These are phyloP conservation scores for Tipula helvola DNA, from an alignment of 2,888 invertebrate species.

Conservation along the genomic window DNA sequence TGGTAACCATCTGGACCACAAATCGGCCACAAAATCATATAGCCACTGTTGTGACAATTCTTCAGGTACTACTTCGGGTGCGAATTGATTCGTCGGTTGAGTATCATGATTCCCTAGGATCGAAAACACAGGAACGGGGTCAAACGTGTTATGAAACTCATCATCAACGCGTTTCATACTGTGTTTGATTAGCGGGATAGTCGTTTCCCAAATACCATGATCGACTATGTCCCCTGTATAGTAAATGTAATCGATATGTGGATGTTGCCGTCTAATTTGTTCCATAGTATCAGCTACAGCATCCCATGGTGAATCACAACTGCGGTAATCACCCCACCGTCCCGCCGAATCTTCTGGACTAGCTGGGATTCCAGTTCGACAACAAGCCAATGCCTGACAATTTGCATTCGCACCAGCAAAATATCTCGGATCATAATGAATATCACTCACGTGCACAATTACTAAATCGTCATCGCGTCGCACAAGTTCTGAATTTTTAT, in stretches of 20 bases:
- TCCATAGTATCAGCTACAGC: conserved; percentile 53
- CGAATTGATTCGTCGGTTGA: conserved; percentile 65
- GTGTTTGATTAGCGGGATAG: conserved; percentile 44
- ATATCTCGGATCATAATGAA: no score
- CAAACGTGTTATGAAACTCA: conserved; percentile 44
- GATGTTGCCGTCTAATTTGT: conserved; percentile 42
- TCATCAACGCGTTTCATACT: conserved; percentile 42
- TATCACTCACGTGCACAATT: no score
- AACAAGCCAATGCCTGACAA: conserved; percentile 68
- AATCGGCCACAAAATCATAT: conserved; percentile 55
- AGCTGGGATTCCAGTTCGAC: conserved; percentile 35
- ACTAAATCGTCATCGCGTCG: conserved; percentile 16
- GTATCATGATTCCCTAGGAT: conserved; percentile 76
- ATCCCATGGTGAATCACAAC: conserved; percentile 64
- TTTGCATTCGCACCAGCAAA: no score
- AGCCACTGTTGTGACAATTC: conserved; percentile 56
- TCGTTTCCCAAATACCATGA: no score
- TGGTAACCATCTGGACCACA: conserved; percentile 59
- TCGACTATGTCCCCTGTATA: conserved; percentile 81
- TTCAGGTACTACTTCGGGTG: conserved; percentile 40
- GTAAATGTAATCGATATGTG: conserved; percentile 53
- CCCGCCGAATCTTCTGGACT: conserved; percentile 42
- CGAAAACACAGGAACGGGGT: conserved; percentile 49
- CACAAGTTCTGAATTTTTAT: not conserved
- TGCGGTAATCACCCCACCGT: conserved; percentile 67